These are phyloP conservation scores for Aphaenogaster floridana DNA, from an alignment of 1,140 invertebrate species.

Conservation along the genomic window DNA sequence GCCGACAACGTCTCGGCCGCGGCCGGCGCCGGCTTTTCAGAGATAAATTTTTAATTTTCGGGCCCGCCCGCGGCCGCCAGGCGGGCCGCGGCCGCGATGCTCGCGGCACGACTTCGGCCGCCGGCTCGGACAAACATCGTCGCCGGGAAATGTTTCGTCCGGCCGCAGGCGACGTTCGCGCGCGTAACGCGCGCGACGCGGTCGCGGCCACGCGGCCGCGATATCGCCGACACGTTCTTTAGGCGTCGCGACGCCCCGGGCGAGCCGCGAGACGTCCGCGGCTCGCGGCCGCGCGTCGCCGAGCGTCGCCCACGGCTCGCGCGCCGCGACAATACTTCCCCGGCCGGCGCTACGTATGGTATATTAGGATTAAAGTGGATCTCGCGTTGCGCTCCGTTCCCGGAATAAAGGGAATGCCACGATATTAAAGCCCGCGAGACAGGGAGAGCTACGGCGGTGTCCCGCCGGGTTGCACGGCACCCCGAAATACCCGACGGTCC, in stretches of 20 bases:
- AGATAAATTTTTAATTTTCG: constrained; percentile 78
- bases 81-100: neutral
- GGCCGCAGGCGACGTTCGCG: neutral
- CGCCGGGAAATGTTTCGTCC: constrained; percentile 72
- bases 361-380: constrained; percentile 85
- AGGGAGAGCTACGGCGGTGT: constrained; percentile 62
- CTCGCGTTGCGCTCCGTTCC: constrained; percentile 79
- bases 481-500: constrained; percentile 50
- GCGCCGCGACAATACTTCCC: constrained; percentile 70
- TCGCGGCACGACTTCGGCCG: constrained; percentile 72
- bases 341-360: constrained; percentile 78
- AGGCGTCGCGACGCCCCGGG: neutral
- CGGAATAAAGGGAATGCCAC: constrained; percentile 84
- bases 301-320: neutral
- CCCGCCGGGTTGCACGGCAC: constrained; percentile 50
- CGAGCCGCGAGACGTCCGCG: neutral
- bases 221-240: constrained; percentile 15
- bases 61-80: too few relatives aligned
- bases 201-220: neutral
- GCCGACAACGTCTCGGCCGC: too few relatives aligned
- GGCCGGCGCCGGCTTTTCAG: constrained; percentile 45
- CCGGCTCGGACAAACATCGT: constrained; percentile 72
- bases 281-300: neutral
- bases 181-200: constrained; percentile 11
- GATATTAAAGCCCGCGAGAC: constrained; percentile 80